Percentiles rank a stretch among this genome's conserved stretches.
Evolutionary conservation across 2,797 vertebrate species (phyloP).

Genomic region (Neomorphus geoffroyi): DNA sequence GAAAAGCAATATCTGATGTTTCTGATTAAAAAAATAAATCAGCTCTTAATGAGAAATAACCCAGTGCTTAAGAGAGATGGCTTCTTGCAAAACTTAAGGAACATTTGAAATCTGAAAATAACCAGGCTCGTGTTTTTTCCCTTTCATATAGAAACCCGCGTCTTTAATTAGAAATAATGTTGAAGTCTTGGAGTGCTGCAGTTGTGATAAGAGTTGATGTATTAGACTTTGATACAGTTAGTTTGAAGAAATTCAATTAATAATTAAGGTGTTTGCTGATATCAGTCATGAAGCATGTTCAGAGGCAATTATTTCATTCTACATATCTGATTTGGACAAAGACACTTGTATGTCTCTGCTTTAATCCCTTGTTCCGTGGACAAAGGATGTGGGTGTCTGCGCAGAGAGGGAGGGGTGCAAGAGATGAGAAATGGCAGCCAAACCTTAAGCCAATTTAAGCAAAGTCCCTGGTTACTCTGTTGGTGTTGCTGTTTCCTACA

Average conservation of each 20-base stretch:
- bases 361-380: background rate
- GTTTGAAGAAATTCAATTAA: conserved; percentile 56
- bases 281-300: conserved; percentile 13
- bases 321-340: conserved; percentile 16
- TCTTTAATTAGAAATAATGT: conserved; percentile 52
- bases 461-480: background rate
- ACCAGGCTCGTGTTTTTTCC: background rate
- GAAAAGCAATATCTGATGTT: background rate
- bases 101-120: background rate
- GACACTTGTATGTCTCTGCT: background rate
- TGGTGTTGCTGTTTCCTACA: background rate
- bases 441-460: background rate
- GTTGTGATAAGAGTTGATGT: conserved; percentile 45
- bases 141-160: conserved; percentile 7
- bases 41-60: background rate
- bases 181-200: conserved; percentile 16
- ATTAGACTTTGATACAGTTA: conserved; percentile 51
- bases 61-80: background rate
- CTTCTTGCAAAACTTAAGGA: background rate
- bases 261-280: conserved; percentile 51
- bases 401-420: background rate
- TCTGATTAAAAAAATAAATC: background rate
- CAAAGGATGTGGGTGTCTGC: background rate
- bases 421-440: background rate
- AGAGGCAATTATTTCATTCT: conserved; percentile 17